Percentiles rank a stretch among this genome's conserved stretches.
Conservation (phyloP, 2,797 vertebrate species). For the Chelidonichthys spinosus region DNA sequence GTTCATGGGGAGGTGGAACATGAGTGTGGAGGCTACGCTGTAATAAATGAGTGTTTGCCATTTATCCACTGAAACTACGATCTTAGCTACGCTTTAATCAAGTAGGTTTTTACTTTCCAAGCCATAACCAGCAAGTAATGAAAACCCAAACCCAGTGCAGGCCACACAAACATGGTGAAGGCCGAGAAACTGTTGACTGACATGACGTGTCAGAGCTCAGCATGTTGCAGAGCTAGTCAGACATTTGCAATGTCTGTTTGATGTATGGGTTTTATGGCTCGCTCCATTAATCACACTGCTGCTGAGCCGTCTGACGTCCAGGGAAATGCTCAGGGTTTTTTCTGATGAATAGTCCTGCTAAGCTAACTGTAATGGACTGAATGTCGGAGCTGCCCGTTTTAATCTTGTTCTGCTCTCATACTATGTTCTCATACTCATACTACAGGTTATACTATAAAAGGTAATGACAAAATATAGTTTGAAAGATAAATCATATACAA, state of each 20-base stretch:
- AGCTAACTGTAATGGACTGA: conserved; percentile 19
- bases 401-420: not conserved
- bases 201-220: conserved; percentile 6
- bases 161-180: not conserved
- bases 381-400: not conserved
- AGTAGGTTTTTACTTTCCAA: not conserved
- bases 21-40: not conserved
- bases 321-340: conserved; percentile 11
- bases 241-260: conserved; percentile 12
- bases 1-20: not conserved
- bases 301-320: conserved; percentile 30
- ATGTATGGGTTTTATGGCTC: not conserved
- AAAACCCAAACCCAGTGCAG: not conserved
- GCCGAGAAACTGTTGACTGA: not conserved
- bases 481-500: not conserved
- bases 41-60: not conserved
- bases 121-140: not conserved
- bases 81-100: not conserved
- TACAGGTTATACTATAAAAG: not conserved
- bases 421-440: not conserved
- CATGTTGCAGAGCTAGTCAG: conserved; percentile 2
- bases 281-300: conserved; percentile 40
- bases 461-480: not conserved
- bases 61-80: not conserved
- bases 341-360: conserved; percentile 37